Percentiles rank a stretch among this genome's conserved stretches.
These are phyloP conservation scores for Tragulus kanchil DNA, from an alignment of 2,113 vertebrate species.

Conservation along the genomic window DNA sequence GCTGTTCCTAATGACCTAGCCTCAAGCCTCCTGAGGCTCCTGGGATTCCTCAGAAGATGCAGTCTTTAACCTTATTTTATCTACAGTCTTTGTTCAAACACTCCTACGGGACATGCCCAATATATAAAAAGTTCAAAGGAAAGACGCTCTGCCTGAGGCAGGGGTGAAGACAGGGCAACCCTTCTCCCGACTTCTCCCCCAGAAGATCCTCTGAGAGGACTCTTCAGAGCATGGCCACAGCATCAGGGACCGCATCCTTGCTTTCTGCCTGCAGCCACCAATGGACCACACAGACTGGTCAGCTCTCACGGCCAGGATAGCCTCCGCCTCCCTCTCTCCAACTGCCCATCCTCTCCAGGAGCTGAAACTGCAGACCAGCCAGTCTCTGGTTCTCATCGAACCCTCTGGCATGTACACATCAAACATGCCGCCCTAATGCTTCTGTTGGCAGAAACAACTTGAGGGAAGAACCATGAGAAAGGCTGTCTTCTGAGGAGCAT, in stretches of 20 bases:
- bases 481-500: background rate
- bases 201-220: background rate
- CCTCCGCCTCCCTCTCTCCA: background rate
- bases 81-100: background rate
- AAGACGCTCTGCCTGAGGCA: background rate
- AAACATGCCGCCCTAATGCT: fast-evolving
- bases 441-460: background rate
- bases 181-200: background rate
- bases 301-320: background rate
- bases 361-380: background rate
- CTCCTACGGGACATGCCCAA: background rate
- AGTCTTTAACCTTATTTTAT: background rate
- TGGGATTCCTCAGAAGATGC: background rate
- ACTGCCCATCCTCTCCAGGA: background rate
- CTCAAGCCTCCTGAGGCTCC: background rate
- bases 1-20: conserved; percentile 39
- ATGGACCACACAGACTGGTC: background rate
- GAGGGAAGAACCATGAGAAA: background rate
- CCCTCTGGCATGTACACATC: fast-evolving
- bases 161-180: background rate
- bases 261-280: background rate
- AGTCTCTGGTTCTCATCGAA: fast-evolving
- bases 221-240: background rate
- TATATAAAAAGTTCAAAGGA: background rate
- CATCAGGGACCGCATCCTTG: fast-evolving